Percentiles rank a stretch among this genome's conserved stretches.
phyloP scores from a whole-genome alignment of 2,888 invertebrate species.

The Stomorhina lunata region DNA sequence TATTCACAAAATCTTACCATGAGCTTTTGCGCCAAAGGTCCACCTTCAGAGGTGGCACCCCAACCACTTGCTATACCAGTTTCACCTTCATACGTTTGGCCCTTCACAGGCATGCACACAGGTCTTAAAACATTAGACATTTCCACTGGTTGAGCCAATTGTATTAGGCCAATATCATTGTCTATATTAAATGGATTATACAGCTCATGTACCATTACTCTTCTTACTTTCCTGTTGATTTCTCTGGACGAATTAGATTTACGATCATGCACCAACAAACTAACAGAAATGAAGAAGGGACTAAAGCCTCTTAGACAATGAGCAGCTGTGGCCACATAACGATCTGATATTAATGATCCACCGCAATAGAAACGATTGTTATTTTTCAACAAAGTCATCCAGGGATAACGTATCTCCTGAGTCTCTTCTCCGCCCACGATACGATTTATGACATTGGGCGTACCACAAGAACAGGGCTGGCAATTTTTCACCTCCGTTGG shows the following conservation, averaged over 20 bases:
- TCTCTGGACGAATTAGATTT: constrained; percentile 19
- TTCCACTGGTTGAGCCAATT: constrained; percentile 83
- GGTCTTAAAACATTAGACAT: constrained; percentile 85
- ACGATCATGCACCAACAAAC: constrained; percentile 82
- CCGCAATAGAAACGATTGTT: constrained; percentile 86
- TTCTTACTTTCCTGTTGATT: constrained; percentile 65
- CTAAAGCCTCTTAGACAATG: constrained; percentile 86
- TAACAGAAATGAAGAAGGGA: constrained; percentile 82
- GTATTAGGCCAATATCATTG: constrained; percentile 90
- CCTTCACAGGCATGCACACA: constrained; percentile 85
- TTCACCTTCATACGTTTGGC: constrained; percentile 74
- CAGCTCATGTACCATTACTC: constrained; percentile 82
- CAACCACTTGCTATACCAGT: constrained; percentile 84
- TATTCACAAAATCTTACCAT: constrained; percentile 65
- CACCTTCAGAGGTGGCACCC: constrained; percentile 88
- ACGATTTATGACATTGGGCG: constrained; percentile 84
- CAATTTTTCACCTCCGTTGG: constrained; percentile 70
- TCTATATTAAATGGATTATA: constrained; percentile 88
- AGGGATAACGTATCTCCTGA: constrained; percentile 85
- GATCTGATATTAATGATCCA: constrained; percentile 86
- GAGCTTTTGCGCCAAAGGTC: constrained; percentile 84
- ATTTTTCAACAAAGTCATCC: constrained; percentile 84
- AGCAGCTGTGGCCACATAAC: constrained; percentile 88
- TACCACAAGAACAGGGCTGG: constrained; percentile 82
- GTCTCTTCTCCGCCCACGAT: constrained; percentile 91